These are phyloP conservation scores for Gila robusta DNA, from an alignment of 2,797 vertebrate genomes.

Conservation along the genomic window DNA sequence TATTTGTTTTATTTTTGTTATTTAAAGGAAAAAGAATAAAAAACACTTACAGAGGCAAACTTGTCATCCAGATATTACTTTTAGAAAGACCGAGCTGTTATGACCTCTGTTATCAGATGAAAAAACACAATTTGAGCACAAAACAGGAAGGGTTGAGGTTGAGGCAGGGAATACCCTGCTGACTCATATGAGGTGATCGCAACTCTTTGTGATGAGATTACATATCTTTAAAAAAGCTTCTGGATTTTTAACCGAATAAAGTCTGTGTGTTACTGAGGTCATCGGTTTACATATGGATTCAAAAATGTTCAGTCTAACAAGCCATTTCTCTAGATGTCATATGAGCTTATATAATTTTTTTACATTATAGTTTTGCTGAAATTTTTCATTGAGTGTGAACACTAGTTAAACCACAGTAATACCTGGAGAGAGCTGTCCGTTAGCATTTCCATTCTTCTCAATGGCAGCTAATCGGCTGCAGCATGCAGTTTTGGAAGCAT, in stretches of 20 bases:
- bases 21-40: not conserved
- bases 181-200: conserved; percentile 62
- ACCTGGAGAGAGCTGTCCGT: no score
- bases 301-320: not conserved
- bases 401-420: not conserved
- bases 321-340: not conserved
- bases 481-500: not conserved
- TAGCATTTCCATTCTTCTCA: not conserved
- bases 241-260: conserved; percentile 29
- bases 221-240: conserved; percentile 57
- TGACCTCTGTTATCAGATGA: conserved; percentile 20
- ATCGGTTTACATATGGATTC: not conserved
- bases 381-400: not conserved
- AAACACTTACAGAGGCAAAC: not conserved
- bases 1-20: not conserved
- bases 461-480: not conserved
- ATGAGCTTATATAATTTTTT: no score
- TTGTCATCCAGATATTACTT: conserved; percentile 3
- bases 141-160: conserved; percentile 70
- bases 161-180: conserved; percentile 71
- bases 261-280: not conserved
- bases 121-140: conserved; percentile 60
- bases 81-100: not conserved
- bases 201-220: conserved; percentile 65
- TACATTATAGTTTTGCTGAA: not conserved